Percentiles rank a stretch among this genome's conserved stretches.
These are phyloP conservation scores for Tiliqua scincoides DNA, from an alignment of 2,113 vertebrate species.

Conservation along the genomic window DNA sequence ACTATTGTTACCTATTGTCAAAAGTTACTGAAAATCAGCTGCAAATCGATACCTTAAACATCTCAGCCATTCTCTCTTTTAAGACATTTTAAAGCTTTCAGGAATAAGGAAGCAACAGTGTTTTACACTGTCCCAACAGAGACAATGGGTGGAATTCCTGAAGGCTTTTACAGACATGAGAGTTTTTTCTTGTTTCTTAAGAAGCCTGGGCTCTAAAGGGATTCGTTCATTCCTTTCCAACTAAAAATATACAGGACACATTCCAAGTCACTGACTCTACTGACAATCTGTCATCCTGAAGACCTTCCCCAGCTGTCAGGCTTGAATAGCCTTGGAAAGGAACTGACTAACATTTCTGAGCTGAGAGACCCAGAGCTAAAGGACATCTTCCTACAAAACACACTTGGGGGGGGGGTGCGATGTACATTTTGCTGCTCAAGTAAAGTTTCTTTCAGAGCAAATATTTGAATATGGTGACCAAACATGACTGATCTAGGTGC, in stretches of 20 bases:
- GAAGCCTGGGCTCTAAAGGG: constrained; percentile 37
- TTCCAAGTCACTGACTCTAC: constrained; percentile 35
- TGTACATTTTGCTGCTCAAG: constrained; percentile 1
- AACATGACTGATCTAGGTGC: constrained; percentile 20
- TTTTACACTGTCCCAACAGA: constrained; percentile 5
- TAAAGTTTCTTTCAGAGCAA: not conserved
- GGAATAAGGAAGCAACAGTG: not conserved
- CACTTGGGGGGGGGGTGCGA: not conserved
- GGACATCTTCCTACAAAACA: not conserved
- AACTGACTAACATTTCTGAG: constrained; percentile 29
- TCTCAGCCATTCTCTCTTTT: not conserved
- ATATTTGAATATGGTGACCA: constrained; percentile 13
- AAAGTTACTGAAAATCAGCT: not conserved
- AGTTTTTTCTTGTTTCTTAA: constrained; percentile 50
- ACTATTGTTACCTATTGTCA: not conserved
- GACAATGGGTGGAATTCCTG: not conserved
- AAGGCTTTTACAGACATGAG: constrained; percentile 27
- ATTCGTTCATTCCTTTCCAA: constrained; percentile 31
- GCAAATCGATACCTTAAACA: not conserved
- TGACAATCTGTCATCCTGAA: constrained; percentile 62
- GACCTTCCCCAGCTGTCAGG: constrained; percentile 45
- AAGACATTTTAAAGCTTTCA: not conserved
- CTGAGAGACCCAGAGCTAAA: not conserved
- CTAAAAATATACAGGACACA: constrained; percentile 57
- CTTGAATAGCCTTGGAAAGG: constrained; percentile 18